Evolutionary conservation across 2,888 invertebrate genomes (phyloP).

Genomic region (Athripsodes cinereus): DNA sequence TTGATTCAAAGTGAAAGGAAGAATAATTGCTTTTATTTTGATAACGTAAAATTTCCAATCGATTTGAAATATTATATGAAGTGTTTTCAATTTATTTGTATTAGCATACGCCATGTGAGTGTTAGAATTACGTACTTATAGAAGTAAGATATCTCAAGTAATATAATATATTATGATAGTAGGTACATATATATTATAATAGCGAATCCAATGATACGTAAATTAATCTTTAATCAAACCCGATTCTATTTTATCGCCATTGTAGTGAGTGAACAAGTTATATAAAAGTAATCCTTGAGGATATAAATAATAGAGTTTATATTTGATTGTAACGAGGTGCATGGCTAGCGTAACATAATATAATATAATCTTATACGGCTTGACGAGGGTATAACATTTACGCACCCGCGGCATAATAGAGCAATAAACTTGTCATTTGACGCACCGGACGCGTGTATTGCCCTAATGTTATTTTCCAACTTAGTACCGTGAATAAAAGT

Average conservation of each 20-base stretch:
- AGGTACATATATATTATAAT: too few relatives aligned
- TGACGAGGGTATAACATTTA: slow-evolving; percentile 19
- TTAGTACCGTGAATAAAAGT: slow-evolving; percentile 25
- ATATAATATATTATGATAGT: too few relatives aligned
- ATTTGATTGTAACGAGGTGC: slow-evolving; percentile 16
- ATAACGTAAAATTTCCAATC: too few relatives aligned
- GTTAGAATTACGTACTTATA: too few relatives aligned
- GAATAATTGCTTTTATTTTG: too few relatives aligned
- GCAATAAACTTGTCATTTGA: slow-evolving; percentile 23
- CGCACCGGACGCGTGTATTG: slow-evolving; percentile 22
- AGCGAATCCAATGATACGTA: slow-evolving; percentile 4
- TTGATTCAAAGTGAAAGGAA: too few relatives aligned
- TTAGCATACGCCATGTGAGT: too few relatives aligned
- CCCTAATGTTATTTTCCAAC: slow-evolving; percentile 22
- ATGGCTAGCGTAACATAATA: background rate
- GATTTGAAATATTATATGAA: too few relatives aligned
- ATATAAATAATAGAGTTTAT: slow-evolving; percentile 12
- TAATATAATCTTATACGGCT: slow-evolving; percentile 16
- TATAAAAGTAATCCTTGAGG: slow-evolving; percentile 16
- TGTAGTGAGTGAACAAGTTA: background rate
- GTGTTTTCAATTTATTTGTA: too few relatives aligned
- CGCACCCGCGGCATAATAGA: slow-evolving; percentile 15
- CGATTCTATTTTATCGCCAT: slow-evolving; percentile 1
- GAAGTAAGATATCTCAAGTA: too few relatives aligned
- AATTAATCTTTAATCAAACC: slow-evolving; percentile 14